A percentile compares a stretch with the other conserved stretches of the same genome.
Evolutionary conservation across 2,113 vertebrate species (phyloP).

Genomic region (Corythornis madagascariensis): DNA sequence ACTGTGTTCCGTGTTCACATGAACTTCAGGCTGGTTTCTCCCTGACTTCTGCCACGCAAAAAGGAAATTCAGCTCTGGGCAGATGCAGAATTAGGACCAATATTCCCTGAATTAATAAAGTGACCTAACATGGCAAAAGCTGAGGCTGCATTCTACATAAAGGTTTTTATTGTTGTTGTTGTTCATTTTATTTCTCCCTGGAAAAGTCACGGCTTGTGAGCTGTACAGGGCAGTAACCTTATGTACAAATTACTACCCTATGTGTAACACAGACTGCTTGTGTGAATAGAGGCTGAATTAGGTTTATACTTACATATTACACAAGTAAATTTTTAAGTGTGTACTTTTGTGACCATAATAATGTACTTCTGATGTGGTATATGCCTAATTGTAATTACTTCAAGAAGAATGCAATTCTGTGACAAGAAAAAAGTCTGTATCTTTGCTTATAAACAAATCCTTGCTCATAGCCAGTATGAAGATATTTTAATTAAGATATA

Average conservation of each 20-base stretch:
- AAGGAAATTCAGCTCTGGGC: background rate
- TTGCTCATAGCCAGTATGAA: background rate
- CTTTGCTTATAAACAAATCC: conserved; percentile 6
- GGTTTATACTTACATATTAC: background rate
- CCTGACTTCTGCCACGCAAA: background rate
- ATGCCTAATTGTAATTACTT: conserved; percentile 1
- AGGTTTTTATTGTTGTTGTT: background rate
- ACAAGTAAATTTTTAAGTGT: background rate
- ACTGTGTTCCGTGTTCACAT: rapidly evolving
- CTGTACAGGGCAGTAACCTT: background rate
- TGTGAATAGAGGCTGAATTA: background rate
- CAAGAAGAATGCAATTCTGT: background rate
- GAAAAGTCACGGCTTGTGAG: background rate
- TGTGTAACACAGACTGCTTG: background rate
- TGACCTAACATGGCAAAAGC: background rate
- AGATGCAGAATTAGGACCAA: background rate
- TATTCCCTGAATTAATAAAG: background rate
- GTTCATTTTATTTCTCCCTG: background rate
- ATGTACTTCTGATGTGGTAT: background rate
- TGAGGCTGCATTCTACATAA: background rate
- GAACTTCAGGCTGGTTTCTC: rapidly evolving
- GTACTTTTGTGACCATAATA: background rate
- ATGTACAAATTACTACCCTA: background rate
- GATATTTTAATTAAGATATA: conserved; percentile 29
- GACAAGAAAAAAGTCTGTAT: background rate